Evolutionary conservation across 1,140 invertebrate genomes (phyloP), one percentile per base, ranked within the genome.

Genomic region (Eufriesea mexicana): DNA sequence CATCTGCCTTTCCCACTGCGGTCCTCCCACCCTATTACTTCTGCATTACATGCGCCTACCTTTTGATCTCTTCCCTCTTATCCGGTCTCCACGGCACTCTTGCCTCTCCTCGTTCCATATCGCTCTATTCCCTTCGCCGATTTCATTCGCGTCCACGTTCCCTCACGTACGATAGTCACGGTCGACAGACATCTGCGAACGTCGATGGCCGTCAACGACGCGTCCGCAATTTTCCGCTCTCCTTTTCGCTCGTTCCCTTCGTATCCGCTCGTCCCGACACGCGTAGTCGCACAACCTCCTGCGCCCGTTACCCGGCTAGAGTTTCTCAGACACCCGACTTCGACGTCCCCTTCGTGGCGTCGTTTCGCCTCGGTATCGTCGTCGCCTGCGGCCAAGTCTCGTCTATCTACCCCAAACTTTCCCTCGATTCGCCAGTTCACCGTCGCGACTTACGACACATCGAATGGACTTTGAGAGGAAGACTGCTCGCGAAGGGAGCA

Each of bases 11-110:
- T 18, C 51, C 14, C n/a, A 10, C 28, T 55, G n/a, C 9, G 1
- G 16, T 51, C 14, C 25, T 14, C 25, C 51, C 35, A 54, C 42
- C 57, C 35, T 23, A 25, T 51, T 74, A 47, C 51, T 72, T 68
- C 20, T 49, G 25, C 77, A 72, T 45, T 79, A 72, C 55, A 75
- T 54, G 42, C 72, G 61, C 49, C 79, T 55, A 64, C 51, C 71
- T 81, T 81, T 81, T 81, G 71, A 81, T 81, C 79, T 75, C 70
- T 71, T 80, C 47, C 59, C 59, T 64, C 59, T 75, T 75, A 75
- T 81, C 49, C 61, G 49, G 14, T 59, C 42, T 49, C 20, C 8
- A 16, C 55, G 51, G 14, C 35, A 35, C 42, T 18, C n/a, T 20
- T 35, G 6, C 62, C 16, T 9, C 9, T 18, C 47, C 23, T n/a